A percentile compares a stretch with the other conserved stretches of the same genome.
These are phyloP conservation scores for Siniperca obscura DNA, from an alignment of 2,797 vertebrate genomes.

Conservation along the genomic window DNA sequence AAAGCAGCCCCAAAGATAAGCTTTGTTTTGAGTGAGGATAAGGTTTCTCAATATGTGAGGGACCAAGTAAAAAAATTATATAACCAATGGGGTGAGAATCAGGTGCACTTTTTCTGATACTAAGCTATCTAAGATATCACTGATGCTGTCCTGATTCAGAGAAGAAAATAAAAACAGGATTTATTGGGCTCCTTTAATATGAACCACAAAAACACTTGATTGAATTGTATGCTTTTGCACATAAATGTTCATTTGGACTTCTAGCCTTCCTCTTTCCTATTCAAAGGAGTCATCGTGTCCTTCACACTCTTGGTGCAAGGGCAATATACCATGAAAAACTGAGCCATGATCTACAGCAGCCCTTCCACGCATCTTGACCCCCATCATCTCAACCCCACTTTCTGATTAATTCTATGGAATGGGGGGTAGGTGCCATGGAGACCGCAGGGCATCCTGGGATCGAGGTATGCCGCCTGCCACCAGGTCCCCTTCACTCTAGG, in stretches of 20 bases:
- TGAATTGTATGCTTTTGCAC: constrained; percentile 13
- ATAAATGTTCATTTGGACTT: constrained; percentile 40
- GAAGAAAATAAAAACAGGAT: neutral
- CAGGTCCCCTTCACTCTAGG: constrained; percentile 81
- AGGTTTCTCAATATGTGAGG: neutral
- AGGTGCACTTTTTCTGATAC: too few species aligned
- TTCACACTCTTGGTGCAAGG: constrained; percentile 71
- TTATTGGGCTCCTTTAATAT: constrained; percentile 18
- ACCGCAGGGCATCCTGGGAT: constrained; percentile 76
- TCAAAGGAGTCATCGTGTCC: constrained; percentile 39
- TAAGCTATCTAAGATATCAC: neutral
- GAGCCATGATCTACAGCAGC: constrained; percentile 49
- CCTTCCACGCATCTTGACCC: constrained; percentile 65
- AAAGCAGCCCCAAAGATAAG: neutral
- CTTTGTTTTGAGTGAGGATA: neutral
- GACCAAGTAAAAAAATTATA: neutral
- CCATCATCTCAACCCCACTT: constrained; percentile 61
- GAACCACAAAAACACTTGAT: neutral
- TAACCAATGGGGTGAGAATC: neutral
- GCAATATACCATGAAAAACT: constrained; percentile 54
- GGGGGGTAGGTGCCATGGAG: constrained; percentile 69
- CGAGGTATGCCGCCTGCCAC: constrained; percentile 67
- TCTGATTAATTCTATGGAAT: constrained; percentile 54
- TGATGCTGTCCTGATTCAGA: constrained; percentile 5
- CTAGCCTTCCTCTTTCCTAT: neutral